phyloP scores from a whole-genome alignment of 2,113 vertebrate species.

The Zapus hudsonius region DNA sequence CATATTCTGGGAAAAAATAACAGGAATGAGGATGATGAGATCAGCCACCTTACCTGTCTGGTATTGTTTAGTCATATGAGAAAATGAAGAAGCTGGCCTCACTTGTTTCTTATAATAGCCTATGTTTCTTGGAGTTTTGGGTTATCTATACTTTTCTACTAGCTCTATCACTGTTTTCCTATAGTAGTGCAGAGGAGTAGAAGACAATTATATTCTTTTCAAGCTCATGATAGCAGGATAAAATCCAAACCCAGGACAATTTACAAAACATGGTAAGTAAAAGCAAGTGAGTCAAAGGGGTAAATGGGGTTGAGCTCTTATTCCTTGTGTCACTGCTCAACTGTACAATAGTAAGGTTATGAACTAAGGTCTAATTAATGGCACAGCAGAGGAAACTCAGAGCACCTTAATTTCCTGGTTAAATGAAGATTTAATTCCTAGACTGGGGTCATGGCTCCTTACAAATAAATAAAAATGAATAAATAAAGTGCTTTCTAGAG shows the following conservation, averaged over 20 bases:
- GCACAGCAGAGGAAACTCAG: constrained; percentile 11
- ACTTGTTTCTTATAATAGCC: constrained; percentile 5
- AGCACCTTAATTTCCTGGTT: not conserved
- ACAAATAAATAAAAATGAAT: too few species aligned
- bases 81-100: not conserved
- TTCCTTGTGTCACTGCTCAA: not conserved
- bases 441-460: too few species aligned
- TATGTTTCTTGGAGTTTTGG: constrained; percentile 13
- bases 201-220: constrained; percentile 45
- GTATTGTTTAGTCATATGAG: not conserved
- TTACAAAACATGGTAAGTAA: constrained; percentile 15
- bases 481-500: too few species aligned
- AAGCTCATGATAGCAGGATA: constrained; percentile 16
- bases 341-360: not conserved
- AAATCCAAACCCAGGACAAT: not conserved
- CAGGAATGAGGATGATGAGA: not conserved
- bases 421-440: constrained; percentile 18
- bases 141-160: constrained; percentile 27
- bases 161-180: not conserved
- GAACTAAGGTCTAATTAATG: constrained; percentile 4
- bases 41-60: not conserved
- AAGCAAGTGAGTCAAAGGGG: constrained; percentile 25
- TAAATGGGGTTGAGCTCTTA: not conserved
- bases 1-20: not conserved
- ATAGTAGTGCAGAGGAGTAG: constrained; percentile 30